Conservation (phyloP, 1,140 invertebrate species). For the Gonioctena quinquepunctata region DNA sequence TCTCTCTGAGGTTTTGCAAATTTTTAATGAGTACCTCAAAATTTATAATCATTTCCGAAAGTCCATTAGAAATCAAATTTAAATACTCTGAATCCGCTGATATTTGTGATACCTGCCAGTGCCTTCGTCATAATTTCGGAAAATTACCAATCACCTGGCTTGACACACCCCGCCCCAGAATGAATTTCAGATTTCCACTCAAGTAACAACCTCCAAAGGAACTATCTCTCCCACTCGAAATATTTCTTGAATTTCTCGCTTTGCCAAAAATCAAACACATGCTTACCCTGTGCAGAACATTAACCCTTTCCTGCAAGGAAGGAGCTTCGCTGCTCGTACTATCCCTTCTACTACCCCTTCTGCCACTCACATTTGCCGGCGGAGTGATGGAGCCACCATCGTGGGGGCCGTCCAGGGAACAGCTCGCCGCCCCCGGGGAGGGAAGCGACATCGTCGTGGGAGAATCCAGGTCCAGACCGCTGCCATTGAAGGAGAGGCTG, state of each 20-base stretch:
- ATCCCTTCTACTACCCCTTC: conserved; percentile 57
- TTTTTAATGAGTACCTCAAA: no score
- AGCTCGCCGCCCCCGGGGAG: conserved; percentile 70
- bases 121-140: no score
- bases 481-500: conserved; percentile 70
- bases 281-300: conserved; percentile 86
- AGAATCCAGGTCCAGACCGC: conserved; percentile 72
- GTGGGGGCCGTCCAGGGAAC: conserved; percentile 68
- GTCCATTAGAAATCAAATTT: no score
- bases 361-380: conserved; percentile 68
- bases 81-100: no score
- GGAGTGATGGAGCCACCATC: conserved; percentile 62
- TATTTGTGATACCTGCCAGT: no score
- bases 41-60: no score
- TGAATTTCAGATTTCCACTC: no score
- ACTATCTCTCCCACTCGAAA: conserved; percentile 7
- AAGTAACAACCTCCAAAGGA: background rate
- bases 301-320: conserved; percentile 68
- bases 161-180: no score
- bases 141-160: no score
- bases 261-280: conserved; percentile 47
- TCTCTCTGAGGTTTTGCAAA: no score
- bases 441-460: conserved; percentile 78
- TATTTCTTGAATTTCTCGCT: no score
- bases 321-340: conserved; percentile 42